Percentiles rank a stretch among this genome's conserved stretches.
Conservation (phyloP, 2,888 invertebrate genomes). For the Drosophila differens region DNA sequence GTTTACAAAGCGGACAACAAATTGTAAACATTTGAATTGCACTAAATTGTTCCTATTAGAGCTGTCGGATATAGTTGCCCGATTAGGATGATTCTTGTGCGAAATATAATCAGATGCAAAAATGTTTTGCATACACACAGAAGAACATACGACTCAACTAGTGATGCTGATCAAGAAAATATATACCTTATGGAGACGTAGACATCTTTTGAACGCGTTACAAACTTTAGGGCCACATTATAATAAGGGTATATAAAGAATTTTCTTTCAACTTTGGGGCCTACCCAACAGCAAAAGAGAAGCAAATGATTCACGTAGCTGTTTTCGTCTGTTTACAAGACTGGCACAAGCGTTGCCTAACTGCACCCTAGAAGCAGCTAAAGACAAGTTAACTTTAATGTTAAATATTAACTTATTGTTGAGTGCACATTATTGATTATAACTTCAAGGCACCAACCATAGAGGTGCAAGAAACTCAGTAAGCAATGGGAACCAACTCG, state of each 20-base stretch:
- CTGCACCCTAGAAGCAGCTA: neutral
- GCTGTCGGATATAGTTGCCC: neutral
- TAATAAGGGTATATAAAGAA: too few species aligned
- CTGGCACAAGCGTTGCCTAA: neutral
- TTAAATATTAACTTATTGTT: neutral
- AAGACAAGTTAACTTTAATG: neutral
- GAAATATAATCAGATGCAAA: neutral
- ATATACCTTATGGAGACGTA: too few species aligned
- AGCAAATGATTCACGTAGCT: neutral
- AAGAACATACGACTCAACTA: too few species aligned
- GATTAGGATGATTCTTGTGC: neutral
- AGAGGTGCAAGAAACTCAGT: slow-evolving; percentile 22
- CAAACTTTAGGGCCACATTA: too few species aligned
- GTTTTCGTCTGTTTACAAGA: neutral
- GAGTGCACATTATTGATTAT: neutral
- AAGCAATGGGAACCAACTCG: slow-evolving; percentile 47
- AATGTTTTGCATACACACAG: neutral
- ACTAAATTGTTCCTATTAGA: neutral
- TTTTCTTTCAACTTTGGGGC: neutral
- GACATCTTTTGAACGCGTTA: too few species aligned
- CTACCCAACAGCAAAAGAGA: neutral
- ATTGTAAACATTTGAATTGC: neutral
- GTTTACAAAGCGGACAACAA: neutral
- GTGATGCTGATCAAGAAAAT: too few species aligned
- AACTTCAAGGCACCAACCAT: slow-evolving; percentile 54